phyloP scores from a whole-genome alignment of 1,140 invertebrate genomes.

The Chymomyza costata region DNA sequence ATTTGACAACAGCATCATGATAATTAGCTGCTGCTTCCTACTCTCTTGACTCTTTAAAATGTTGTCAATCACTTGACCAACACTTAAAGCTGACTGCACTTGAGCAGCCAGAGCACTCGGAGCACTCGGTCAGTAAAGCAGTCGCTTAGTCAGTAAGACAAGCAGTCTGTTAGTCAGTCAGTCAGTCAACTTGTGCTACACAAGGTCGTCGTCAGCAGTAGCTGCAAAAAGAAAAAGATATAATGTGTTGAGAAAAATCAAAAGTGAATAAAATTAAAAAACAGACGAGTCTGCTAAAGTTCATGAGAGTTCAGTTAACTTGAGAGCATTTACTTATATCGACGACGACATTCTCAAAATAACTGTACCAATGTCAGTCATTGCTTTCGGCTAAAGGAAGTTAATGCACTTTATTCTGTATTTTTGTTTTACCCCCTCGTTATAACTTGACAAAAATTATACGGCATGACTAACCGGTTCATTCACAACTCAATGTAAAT shows the following conservation, averaged over 20 bases:
- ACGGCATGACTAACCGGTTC: constrained; percentile 37
- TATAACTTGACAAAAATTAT: background rate
- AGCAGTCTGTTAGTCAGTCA: too few relatives aligned
- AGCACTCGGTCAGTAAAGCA: too few relatives aligned
- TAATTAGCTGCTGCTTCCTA: too few relatives aligned
- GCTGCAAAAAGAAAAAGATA: constrained; percentile 24
- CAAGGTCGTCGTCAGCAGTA: constrained; percentile 42
- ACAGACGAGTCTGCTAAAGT: constrained; percentile 17
- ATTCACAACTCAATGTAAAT: background rate
- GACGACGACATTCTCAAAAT: constrained; percentile 40
- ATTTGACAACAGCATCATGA: too few relatives aligned
- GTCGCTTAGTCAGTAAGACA: background rate
- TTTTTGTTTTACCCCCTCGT: too few relatives aligned
- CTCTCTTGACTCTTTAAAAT: too few relatives aligned
- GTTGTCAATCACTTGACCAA: too few relatives aligned
- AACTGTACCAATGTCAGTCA: constrained; percentile 65
- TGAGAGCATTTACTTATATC: constrained; percentile 10
- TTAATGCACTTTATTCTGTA: constrained; percentile 47
- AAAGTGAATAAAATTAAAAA: background rate
- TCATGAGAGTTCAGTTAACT: constrained; percentile 68
- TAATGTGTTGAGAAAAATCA: constrained; percentile 13
- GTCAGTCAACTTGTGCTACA: constrained; percentile 22
- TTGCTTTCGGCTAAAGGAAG: constrained; percentile 46
- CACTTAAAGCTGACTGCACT: too few relatives aligned
- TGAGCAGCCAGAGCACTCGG: too few relatives aligned